A percentile compares a stretch with the other conserved stretches of the same genome.
Evolutionary conservation across 64 coral and sea anemone species (phyloP).

Genomic region (Pocillopora verrucosa): DNA sequence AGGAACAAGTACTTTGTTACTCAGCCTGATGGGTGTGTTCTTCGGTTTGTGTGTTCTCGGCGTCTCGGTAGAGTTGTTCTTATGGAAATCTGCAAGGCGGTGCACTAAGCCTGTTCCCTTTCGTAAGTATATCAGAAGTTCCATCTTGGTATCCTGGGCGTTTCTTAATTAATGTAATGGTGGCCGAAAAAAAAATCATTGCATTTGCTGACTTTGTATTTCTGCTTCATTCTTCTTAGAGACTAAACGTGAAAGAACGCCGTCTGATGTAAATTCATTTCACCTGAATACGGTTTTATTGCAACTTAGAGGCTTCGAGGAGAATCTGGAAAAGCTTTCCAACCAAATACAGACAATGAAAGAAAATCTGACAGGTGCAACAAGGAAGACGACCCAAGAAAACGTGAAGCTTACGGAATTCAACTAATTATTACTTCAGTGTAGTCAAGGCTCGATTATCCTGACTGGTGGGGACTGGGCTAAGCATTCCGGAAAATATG

Average conservation of each 20-base stretch:
- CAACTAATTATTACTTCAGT: background rate
- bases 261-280: background rate
- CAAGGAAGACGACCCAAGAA: background rate
- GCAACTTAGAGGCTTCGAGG: background rate
- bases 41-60: background rate
- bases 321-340: constrained; percentile 14
- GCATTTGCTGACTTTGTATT: too few relatives aligned
- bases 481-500: too few relatives aligned
- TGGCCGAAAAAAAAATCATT: too few relatives aligned
- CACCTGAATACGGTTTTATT: background rate
- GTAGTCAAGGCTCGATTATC: too few relatives aligned
- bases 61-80: background rate
- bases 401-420: background rate
- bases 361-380: background rate
- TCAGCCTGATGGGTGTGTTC: background rate
- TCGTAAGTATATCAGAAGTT: background rate
- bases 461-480: too few relatives aligned
- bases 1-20: background rate
- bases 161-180: too few relatives aligned
- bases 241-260: background rate
- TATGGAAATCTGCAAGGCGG: background rate
- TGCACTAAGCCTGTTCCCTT: background rate
- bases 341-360: constrained; percentile 3
- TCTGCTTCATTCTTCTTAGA: background rate
- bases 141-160: too few relatives aligned